Evolutionary conservation across 2,797 vertebrate genomes (phyloP), one percentile per base, ranked within the genome.

Genomic region (Mico argentatus): DNA sequence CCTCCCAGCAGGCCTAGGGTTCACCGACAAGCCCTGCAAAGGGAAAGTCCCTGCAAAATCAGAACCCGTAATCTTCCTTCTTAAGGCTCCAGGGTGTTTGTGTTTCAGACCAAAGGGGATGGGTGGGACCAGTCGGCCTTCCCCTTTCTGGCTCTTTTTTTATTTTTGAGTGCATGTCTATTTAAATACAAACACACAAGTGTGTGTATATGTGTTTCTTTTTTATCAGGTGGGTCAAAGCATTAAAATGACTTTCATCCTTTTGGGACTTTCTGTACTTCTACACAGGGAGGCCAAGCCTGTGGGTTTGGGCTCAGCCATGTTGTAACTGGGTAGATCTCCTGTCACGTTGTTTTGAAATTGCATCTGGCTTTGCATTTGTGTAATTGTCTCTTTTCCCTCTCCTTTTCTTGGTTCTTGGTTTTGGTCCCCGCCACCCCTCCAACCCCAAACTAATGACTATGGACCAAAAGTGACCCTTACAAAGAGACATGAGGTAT

Each of bases 161-260:
- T 97, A 94, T 97, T 95, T 98, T 97, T 90, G 96, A 94, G 55
- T 89, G 55, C 24, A 5, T 92, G 41, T 95, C 90, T 97, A 90
- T 97, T 97, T 97, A 97, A 96, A 95, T 96, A 92, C 52, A 14
- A 76, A 76, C 15, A 86, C 84, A 75, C 50, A 36, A 88, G 48
- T 83, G 55, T 76, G 14, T 96, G 77, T 81, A 22, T 44, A 22
- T 93, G 17, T 81, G 86, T 77, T 36, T 44, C 22, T 91, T 76
- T 81, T 72, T 92, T 81, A 33, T 86, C 1, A 41, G 82, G 88
- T 55, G 50, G 41, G 39, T 61, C 73, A 90, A 55, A 87, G 87
- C 14, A 30, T 61, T 75, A 77, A 48, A 57, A n/a, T 26, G 24
- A 27, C 48, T 72, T 91, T 52, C 85, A 94, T 94, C 48, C 79